Evolutionary conservation across 2,888 invertebrate genomes (phyloP), one percentile per base, ranked within the genome.

Genomic region (Capitulum mitella): DNA sequence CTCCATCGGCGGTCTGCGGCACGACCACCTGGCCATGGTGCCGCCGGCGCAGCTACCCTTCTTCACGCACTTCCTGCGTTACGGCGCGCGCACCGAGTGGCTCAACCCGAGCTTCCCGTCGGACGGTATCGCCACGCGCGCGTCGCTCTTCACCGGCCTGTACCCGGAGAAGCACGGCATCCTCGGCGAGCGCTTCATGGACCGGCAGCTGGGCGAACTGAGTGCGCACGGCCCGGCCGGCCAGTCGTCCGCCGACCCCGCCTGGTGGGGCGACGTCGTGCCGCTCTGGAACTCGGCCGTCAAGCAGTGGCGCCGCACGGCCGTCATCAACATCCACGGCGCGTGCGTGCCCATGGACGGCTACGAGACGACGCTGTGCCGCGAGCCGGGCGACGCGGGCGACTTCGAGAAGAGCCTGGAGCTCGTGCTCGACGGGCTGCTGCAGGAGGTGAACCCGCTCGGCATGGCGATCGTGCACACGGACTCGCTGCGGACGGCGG

Each of bases 171-270:
- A 79, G 40, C 86, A 86, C 82, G 85, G 84, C 12, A 84, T 86
- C 61, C 82, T 86, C 43, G 85, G 84, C n/a, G 86, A 85, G 79
- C 84, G 83, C 82, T 85, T 86, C 83, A 85, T 83, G 79, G 85
- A 86, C 76, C 43, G 76, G 29, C 46, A 32, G 46, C 76, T 19
- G 12, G 76, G 76, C 32, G 76, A 76, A 46, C 43, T 76, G 46
- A 29, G 29, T 1, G 46, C 46, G 76, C 46, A 29, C 70, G 70
- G 70, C 8, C 26, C 40, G 40, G 70, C 37, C 70, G 70, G 70
- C 37, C 70, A 70, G 19, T 70, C 70, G 70, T 37, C 22, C 70
- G 40, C 22, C 22, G 40, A 70, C 70, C 19, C 70, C 26, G 40
- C 29, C 37, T 76, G 76, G 76, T 46, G 76, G 46, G 76, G 16